Evolutionary conservation across 2,113 vertebrate species (phyloP).

Genomic region (Piliocolobus tephrosceles): DNA sequence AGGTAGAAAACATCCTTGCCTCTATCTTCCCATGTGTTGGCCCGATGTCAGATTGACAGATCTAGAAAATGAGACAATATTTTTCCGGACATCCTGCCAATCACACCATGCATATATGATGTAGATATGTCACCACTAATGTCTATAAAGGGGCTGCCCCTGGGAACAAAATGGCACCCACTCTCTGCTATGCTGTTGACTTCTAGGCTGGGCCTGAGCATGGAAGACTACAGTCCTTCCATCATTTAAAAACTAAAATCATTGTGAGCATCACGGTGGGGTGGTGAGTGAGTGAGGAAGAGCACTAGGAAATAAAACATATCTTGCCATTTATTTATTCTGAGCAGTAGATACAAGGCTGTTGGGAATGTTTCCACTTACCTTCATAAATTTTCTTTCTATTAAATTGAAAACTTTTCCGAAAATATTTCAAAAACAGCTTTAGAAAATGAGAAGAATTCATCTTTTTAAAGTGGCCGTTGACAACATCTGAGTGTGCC

Average conservation of each 20-base stretch:
- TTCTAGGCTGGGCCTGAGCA: not conserved
- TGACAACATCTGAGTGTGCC: not conserved
- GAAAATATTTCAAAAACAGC: not conserved
- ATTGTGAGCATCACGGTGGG: fast-evolving
- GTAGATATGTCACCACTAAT: not conserved
- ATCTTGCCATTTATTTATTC: not conserved
- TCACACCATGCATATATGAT: not conserved
- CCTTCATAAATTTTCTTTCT: not conserved
- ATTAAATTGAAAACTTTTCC: not conserved
- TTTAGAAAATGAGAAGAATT: not conserved
- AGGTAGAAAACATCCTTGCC: not conserved
- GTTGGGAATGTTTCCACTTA: not conserved
- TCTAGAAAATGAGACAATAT: not conserved
- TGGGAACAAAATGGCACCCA: not conserved
- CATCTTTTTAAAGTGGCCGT: not conserved
- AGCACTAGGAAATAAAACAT: fast-evolving
- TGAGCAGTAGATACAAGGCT: not conserved
- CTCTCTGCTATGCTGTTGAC: not conserved
- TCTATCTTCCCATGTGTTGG: not conserved
- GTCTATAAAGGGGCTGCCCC: no score
- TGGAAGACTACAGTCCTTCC: not conserved
- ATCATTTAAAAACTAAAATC: not conserved
- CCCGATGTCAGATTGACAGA: not conserved
- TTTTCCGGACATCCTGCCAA: not conserved
- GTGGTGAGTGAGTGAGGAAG: fast-evolving